phyloP scores from a whole-genome alignment of 2,888 invertebrate species.

The Aricia artaxerxes region DNA sequence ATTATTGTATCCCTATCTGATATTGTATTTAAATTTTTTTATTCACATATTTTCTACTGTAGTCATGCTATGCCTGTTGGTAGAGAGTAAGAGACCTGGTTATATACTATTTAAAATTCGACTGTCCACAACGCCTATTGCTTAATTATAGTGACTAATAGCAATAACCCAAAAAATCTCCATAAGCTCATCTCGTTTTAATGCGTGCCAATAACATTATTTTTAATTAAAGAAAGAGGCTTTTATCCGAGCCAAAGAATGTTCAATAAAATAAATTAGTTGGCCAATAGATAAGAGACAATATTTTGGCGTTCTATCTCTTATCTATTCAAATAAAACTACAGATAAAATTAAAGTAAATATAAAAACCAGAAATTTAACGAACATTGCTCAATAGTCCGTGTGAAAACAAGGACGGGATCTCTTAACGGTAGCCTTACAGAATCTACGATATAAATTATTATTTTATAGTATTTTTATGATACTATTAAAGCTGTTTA shows the following conservation, averaged over 20 bases:
- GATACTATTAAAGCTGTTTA: not conserved
- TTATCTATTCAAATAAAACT: constrained; percentile 33
- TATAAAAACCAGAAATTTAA: constrained; percentile 33
- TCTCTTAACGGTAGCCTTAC: constrained; percentile 7
- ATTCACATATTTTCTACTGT: no score
- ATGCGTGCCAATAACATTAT: not conserved
- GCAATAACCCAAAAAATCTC: not conserved
- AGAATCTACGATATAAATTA: not conserved
- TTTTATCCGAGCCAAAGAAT: not conserved
- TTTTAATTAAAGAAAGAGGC: constrained; percentile 5
- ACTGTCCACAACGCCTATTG: no score
- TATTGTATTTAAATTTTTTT: no score
- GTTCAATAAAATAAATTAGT: constrained; percentile 17
- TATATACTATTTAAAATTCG: no score
- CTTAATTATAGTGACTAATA: no score
- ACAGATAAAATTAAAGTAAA: constrained; percentile 35
- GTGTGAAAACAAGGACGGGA: constrained; percentile 2
- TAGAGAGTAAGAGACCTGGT: no score
- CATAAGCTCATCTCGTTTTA: not conserved
- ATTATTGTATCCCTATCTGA: no score
- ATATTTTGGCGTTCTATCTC: constrained; percentile 20
- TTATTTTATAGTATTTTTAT: constrained; percentile 11
- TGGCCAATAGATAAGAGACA: constrained; percentile 17
- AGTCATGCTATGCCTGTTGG: no score
- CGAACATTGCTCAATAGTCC: constrained; percentile 31